Conservation (phyloP, 1,140 invertebrate species). For the Venustaconcha ellipsiformis region DNA sequence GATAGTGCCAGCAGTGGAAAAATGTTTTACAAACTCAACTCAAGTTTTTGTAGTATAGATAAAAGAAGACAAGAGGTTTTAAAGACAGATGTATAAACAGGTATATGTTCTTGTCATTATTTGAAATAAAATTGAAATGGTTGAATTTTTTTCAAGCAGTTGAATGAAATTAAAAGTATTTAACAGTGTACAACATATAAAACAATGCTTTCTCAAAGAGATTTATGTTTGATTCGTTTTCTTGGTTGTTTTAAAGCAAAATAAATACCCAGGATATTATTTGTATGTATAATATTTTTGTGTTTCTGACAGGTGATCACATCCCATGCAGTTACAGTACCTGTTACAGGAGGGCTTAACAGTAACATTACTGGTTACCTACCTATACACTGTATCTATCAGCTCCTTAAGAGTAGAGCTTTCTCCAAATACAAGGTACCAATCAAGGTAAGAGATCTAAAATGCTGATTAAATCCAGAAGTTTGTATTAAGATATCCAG, state of each 20-base stretch:
- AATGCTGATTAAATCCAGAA: slow-evolving; percentile 12
- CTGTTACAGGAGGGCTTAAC: slow-evolving; percentile 90
- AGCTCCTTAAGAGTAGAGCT: slow-evolving; percentile 92
- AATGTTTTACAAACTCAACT: too few relatives aligned
- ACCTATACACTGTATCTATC: slow-evolving; percentile 97
- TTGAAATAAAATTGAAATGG: too few relatives aligned
- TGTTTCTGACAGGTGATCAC: slow-evolving; percentile 83
- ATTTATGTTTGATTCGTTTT: too few relatives aligned
- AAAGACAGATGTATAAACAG: too few relatives aligned
- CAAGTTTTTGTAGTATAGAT: too few relatives aligned
- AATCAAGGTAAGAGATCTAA: slow-evolving; percentile 57
- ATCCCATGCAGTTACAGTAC: slow-evolving; percentile 94
- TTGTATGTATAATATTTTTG: not conserved
- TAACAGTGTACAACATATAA: too few relatives aligned
- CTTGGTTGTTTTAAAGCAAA: not conserved
- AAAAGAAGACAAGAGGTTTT: too few relatives aligned
- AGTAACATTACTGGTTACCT: slow-evolving; percentile 91
- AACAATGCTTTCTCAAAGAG: too few relatives aligned
- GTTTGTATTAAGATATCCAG: slow-evolving; percentile 1
- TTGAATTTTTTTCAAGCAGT: too few relatives aligned
- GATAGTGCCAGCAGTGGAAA: too few relatives aligned
- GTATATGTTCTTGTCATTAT: too few relatives aligned
- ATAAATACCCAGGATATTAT: not conserved
- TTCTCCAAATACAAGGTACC: slow-evolving; percentile 93
- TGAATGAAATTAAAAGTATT: too few relatives aligned